These are phyloP conservation scores for Chloroceryle inda DNA, from an alignment of 2,797 vertebrate genomes.

Conservation along the genomic window DNA sequence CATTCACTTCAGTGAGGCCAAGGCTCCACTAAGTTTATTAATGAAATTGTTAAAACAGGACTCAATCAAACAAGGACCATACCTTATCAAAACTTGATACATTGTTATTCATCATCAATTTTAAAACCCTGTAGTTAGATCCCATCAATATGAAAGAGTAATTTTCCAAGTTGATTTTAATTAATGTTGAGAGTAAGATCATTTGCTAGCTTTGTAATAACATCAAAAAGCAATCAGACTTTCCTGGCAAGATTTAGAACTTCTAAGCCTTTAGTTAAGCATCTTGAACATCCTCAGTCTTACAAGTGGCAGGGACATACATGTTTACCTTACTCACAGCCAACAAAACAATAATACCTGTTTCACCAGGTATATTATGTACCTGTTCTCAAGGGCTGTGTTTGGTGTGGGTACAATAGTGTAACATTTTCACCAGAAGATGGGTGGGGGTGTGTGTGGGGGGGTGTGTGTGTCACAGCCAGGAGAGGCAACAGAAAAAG, in stretches of 20 bases:
- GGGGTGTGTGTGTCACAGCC: too few relatives aligned
- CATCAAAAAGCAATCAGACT: conserved; percentile 20
- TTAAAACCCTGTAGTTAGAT: not conserved
- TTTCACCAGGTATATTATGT: not conserved
- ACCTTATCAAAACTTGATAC: not conserved
- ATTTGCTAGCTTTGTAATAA: conserved; percentile 10
- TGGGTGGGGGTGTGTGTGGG: too few relatives aligned
- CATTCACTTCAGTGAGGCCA: not conserved
- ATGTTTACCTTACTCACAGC: not conserved
- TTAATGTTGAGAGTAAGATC: conserved; percentile 14
- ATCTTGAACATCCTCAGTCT: not conserved
- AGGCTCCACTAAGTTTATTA: not conserved
- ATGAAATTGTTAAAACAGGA: not conserved
- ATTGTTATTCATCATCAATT: not conserved
- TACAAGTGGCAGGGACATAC: not conserved
- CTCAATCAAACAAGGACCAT: not conserved
- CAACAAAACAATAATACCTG: not conserved
- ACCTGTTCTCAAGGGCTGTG: not conserved
- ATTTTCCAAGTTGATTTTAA: conserved; percentile 37
- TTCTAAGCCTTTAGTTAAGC: not conserved
- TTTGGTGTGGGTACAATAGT: too few relatives aligned
- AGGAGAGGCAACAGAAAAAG: too few relatives aligned
- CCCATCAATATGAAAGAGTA: not conserved
- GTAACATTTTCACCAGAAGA: too few relatives aligned
- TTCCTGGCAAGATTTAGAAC: not conserved